phyloP scores from a whole-genome alignment of 23 tunicate species.

The Trididemnum clinides region DNA sequence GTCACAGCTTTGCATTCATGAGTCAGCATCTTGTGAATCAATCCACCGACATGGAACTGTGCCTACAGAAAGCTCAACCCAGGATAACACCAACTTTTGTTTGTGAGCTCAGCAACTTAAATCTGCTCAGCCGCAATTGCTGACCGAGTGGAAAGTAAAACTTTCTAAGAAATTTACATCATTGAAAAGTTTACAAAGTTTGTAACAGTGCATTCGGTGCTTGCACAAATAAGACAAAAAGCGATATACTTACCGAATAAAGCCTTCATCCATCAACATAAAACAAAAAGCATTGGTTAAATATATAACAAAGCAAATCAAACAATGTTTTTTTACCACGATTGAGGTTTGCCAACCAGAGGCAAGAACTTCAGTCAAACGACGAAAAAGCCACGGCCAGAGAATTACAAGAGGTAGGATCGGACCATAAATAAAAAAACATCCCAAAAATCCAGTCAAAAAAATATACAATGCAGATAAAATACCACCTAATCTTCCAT shows the following conservation, averaged over 20 bases:
- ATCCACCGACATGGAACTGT: too few relatives aligned
- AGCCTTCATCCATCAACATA: not conserved
- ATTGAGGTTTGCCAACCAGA: conserved; percentile 78
- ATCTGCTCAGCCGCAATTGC: too few relatives aligned
- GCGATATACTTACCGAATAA: not conserved
- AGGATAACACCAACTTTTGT: too few relatives aligned
- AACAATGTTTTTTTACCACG: conserved; percentile 46
- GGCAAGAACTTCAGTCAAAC: conserved; percentile 72
- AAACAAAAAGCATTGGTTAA: not conserved
- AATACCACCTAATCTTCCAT: conserved; percentile 42
- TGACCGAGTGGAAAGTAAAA: too few relatives aligned
- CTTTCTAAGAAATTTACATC: too few relatives aligned
- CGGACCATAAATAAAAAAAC: conserved; percentile 89
- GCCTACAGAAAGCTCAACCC: too few relatives aligned
- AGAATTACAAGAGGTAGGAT: conserved; percentile 72
- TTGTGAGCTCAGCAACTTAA: too few relatives aligned
- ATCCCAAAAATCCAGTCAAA: conserved; percentile 70
- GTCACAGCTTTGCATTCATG: too few relatives aligned
- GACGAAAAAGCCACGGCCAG: conserved; percentile 95
- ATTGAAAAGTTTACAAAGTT: too few relatives aligned
- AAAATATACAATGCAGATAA: conserved; percentile 42
- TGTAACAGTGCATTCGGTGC: too few relatives aligned
- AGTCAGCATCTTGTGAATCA: too few relatives aligned
- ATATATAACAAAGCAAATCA: not conserved
- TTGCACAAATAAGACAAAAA: too few relatives aligned